Base-by-base conservation (phyloP, 2,888 invertebrate genomes). In the Metacarcinus magister region DNA sequence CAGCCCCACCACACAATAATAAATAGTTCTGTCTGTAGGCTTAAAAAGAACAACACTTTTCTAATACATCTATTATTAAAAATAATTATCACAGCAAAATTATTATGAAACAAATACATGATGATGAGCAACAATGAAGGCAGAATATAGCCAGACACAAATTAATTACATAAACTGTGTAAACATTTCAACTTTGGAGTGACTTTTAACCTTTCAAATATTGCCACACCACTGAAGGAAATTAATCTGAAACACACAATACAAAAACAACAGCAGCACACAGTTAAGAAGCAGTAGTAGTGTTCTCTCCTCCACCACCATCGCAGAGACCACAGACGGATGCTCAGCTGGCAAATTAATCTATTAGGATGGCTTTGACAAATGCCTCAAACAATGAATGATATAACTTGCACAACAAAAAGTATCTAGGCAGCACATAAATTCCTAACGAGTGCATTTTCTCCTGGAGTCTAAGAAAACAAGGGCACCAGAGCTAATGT, bases 81-180 rank as follows among this genome's bases (percentile, higher is more conserved):
- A 87, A 87, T 87, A 87, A 87, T 39, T 87, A 87, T 87, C 87
- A 87, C 87, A 87, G 87, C 87, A 87, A 87, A 87, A 87, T 87
- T 87, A 67, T 67, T 67, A 87, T 87, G 32, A 39, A 87, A 87
- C 87, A 39, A 87, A 87, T 32, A 87, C 28, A 28, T 32, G 75
- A n/a, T 16, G 87, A 39, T 87, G 87, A 87, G 87, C 87, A 87
- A 87, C 87, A 87, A 39, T 87, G 87, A 32, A 32, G 87, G 39
- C 39, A 39, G 87, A 87, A 87, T 16, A 39, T 10, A 39, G 1
- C 32, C 8, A 16, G 32, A n/a, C 82, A 82, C n/a, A 8, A 82
- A 82, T 67, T 23, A 4, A 67, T 5, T 67, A 13, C 8, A 28
- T 82, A 28, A 28, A 7, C 2, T 10, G 48, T 48, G 13, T 10